Percentiles rank a stretch among this genome's conserved stretches.
phyloP scores from a whole-genome alignment of 2,797 vertebrate species.

The Argyrosomus regius region DNA sequence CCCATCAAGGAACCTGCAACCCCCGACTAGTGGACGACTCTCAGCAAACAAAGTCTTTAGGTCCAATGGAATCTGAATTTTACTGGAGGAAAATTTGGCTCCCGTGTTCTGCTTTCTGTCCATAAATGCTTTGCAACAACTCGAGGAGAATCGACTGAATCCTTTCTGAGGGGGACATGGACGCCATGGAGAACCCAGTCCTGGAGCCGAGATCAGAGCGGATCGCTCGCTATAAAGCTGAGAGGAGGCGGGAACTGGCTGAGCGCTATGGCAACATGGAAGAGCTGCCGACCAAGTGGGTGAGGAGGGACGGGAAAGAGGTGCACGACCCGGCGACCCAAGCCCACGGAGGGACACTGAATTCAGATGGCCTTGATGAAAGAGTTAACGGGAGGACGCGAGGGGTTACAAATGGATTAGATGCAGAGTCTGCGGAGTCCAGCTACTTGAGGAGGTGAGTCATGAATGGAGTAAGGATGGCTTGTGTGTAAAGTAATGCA shows the following conservation, averaged over 20 bases:
- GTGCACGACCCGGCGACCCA: constrained; percentile 22
- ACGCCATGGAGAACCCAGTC: constrained; percentile 75
- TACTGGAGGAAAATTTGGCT: constrained; percentile 13
- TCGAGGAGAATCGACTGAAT: constrained; percentile 33
- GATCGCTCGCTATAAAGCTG: constrained; percentile 87
- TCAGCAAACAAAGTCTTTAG: constrained; percentile 22
- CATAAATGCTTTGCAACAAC: constrained; percentile 50
- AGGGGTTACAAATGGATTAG: constrained; percentile 77
- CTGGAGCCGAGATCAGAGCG: constrained; percentile 85
- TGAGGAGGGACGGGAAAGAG: constrained; percentile 75
- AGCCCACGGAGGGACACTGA: neutral
- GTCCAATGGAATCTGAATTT: constrained; percentile 66
- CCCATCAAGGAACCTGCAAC: constrained; percentile 14
- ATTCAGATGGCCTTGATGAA: constrained; percentile 51
- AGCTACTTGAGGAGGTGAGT: constrained; percentile 78
- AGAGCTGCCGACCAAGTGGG: constrained; percentile 82
- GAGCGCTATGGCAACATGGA: constrained; percentile 80
- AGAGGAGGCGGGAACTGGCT: constrained; percentile 85
- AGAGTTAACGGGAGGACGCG: constrained; percentile 66
- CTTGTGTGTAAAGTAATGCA: neutral
- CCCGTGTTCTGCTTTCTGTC: constrained; percentile 8
- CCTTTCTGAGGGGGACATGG: constrained; percentile 54
- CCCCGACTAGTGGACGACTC: constrained; percentile 30
- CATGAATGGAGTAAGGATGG: neutral
- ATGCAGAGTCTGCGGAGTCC: constrained; percentile 58